Evolutionary conservation across 2,113 vertebrate genomes (phyloP), one percentile per base, ranked within the genome.

Genomic region (Burhinus oedicnemus): DNA sequence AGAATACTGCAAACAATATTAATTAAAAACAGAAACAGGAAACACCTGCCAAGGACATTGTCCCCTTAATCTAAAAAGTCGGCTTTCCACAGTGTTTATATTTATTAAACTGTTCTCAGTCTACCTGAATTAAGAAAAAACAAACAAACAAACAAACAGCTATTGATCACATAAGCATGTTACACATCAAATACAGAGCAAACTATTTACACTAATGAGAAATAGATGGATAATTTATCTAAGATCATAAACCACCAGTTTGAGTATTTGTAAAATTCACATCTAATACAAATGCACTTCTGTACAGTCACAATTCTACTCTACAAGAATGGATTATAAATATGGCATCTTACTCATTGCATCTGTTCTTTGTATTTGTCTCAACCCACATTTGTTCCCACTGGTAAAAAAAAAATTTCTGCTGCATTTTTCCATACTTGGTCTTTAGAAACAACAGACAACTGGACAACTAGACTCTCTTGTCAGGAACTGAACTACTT

Each of bases 1-100:
- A 26, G 60, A 86, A 26, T n/a, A 64, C 42, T 72, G 38, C 52
- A 64, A 92, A 86, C 0, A 3, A 25, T 54, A 77, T 70, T 70
- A 77, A 93, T 77, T 80, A 65, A 84, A 45, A 95, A 85, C 71
- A 94, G 91, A 77, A 95, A 83, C 58, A 83, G 78, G 60, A 95
- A 94, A 78, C 87, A 88, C 18, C 81, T 93, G 82, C 38, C 47
- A 80, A 74, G 49, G 55, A 92, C 52, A 89, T 61, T 60, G 34
- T 70, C 15, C 55, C 16, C 54, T 79, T 76, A 52, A 64, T 66
- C 49, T 62, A 51, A 71, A 85, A 82, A 64, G 62, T 2, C 52
- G 83, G 30, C 27, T 70, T 95, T 84, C 54, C 45, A 45, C 4
- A 42, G 14, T 4, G 12, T 65, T 87, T 61, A 6, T 30, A 68